These are phyloP conservation scores for Brachyopa scutellaris DNA, from an alignment of 2,888 invertebrate genomes.

Conservation along the genomic window DNA sequence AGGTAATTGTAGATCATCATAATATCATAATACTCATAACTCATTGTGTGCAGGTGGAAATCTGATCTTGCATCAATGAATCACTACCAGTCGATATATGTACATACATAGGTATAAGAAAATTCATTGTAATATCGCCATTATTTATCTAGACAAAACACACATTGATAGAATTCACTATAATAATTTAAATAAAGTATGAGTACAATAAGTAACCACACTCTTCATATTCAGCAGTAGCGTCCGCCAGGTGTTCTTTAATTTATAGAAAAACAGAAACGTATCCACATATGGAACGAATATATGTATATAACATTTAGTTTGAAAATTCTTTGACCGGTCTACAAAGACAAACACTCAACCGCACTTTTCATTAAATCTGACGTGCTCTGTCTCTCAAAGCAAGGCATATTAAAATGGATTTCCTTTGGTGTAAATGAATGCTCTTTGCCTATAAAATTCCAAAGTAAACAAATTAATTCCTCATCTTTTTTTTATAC, in stretches of 20 bases:
- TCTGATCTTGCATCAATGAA: too few species aligned
- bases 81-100: too few species aligned
- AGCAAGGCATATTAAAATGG: slow-evolving; percentile 2
- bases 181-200: not conserved
- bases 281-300: slow-evolving; percentile 14
- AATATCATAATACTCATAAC: too few species aligned
- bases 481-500: not conserved
- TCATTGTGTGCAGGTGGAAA: too few species aligned
- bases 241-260: slow-evolving; percentile 25
- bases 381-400: not conserved
- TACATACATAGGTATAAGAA: too few species aligned
- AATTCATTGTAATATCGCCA: too few species aligned
- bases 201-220: not conserved
- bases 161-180: too few species aligned
- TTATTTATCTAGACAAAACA: too few species aligned
- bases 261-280: not conserved
- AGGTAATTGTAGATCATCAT: too few species aligned
- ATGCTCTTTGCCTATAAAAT: slow-evolving; percentile 14
- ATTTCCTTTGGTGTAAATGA: not conserved
- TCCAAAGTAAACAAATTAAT: slow-evolving; percentile 15
- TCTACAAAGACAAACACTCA: not conserved
- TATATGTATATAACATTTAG: slow-evolving; percentile 28
- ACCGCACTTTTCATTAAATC: slow-evolving; percentile 5
- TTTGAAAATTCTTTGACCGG: slow-evolving; percentile 1
- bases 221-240: slow-evolving; percentile 1